Evolutionary conservation across 92 coral and sea anemone species (phyloP).

Genomic region (Porites cylindrica): DNA sequence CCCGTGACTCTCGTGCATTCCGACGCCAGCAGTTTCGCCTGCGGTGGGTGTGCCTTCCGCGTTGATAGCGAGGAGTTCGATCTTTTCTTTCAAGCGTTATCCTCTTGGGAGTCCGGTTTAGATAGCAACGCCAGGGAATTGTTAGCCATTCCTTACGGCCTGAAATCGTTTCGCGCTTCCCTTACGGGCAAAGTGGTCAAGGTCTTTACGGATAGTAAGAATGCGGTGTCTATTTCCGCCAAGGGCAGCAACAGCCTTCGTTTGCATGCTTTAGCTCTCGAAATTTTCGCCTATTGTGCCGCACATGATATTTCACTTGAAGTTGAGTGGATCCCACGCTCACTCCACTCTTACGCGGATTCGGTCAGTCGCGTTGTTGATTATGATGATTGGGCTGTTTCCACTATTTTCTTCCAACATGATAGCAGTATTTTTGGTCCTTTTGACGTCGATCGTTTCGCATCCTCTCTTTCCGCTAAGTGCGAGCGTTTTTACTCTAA

Average conservation of each 20-base stretch:
- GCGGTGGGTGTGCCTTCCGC: constrained; percentile 38
- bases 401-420: too few species aligned
- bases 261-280: too few species aligned
- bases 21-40: constrained; percentile 52
- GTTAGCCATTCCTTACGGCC: constrained; percentile 29
- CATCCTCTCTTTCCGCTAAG: too few species aligned
- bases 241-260: background rate
- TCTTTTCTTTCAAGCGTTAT: constrained; percentile 36
- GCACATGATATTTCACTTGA: background rate
- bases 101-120: constrained; percentile 25
- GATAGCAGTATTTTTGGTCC: too few species aligned
- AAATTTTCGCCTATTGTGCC: background rate
- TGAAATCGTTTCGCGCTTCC: constrained; percentile 1
- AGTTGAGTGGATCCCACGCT: too few species aligned
- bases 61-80: constrained; percentile 50
- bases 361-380: too few species aligned
- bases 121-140: constrained; percentile 60
- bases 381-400: too few species aligned
- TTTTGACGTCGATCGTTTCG: too few species aligned
- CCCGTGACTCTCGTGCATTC: constrained; percentile 30
- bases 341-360: too few species aligned
- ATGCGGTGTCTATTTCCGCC: background rate
- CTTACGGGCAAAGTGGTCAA: background rate
- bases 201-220: too few species aligned
- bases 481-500: too few species aligned